phyloP scores from a whole-genome alignment of 2,797 vertebrate species.

The Pseudomugil gertrudae region DNA sequence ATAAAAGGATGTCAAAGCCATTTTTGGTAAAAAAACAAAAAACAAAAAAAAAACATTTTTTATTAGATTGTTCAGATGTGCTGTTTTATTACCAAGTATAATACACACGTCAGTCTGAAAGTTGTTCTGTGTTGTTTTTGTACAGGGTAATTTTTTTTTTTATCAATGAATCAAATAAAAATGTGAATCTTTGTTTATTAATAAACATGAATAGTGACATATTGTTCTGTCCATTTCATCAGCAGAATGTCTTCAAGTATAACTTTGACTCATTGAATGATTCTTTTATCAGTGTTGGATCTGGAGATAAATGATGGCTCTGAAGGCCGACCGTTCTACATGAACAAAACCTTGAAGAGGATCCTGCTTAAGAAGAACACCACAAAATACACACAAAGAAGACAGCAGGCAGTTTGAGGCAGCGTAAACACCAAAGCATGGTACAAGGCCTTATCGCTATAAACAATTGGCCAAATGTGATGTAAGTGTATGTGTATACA shows the following conservation, averaged over 20 bases:
- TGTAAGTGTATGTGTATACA: not conserved
- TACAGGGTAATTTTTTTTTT: constrained; percentile 77
- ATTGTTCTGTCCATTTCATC: constrained; percentile 38
- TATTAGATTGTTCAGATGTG: constrained; percentile 78
- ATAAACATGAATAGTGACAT: constrained; percentile 80
- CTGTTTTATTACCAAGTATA: constrained; percentile 80
- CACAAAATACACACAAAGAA: constrained; percentile 10
- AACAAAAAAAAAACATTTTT: constrained; percentile 60
- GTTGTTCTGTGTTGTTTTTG: constrained; percentile 81
- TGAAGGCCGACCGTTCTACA: constrained; percentile 72
- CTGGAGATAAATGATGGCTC: constrained; percentile 83
- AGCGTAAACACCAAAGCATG: constrained; percentile 13
- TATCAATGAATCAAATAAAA: constrained; percentile 70
- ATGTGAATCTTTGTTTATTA: constrained; percentile 77
- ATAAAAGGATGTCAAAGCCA: constrained; percentile 87
- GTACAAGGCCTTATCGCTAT: constrained; percentile 7
- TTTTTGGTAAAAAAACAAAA: constrained; percentile 75
- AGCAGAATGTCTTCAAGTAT: not conserved
- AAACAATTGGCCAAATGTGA: constrained; percentile 25
- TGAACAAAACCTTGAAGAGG: constrained; percentile 69
- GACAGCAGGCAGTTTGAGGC: constrained; percentile 5
- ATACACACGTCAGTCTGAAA: constrained; percentile 75
- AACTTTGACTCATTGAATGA: not conserved
- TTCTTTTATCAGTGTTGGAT: constrained; percentile 78
- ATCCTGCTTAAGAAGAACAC: constrained; percentile 73